These are phyloP conservation scores for Neoniphon sammara DNA, from an alignment of 2,797 vertebrate genomes.

Conservation along the genomic window DNA sequence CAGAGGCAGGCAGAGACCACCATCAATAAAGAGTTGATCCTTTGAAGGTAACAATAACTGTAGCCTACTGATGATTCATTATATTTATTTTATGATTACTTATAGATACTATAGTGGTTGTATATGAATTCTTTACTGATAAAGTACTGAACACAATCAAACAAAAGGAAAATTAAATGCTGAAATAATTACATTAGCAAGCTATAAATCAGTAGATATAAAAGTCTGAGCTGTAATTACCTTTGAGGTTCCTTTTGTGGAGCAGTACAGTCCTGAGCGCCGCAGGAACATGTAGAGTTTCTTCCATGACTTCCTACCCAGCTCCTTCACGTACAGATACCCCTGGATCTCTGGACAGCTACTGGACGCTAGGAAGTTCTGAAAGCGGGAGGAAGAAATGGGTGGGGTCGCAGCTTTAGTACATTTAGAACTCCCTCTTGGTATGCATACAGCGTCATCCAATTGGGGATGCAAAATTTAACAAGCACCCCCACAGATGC, in stretches of 20 bases:
- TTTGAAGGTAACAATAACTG: slow-evolving; percentile 22
- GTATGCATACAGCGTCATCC: neutral
- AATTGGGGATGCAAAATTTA: too few species aligned
- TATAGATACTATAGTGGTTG: neutral
- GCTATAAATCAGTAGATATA: too few species aligned
- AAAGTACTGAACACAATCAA: slow-evolving; percentile 14
- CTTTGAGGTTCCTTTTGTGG: slow-evolving; percentile 98
- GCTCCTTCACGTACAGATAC: slow-evolving; percentile 94
- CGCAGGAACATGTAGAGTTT: slow-evolving; percentile 94
- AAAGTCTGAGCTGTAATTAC: slow-evolving; percentile 69
- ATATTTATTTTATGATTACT: slow-evolving; percentile 19
- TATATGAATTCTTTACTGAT: slow-evolving; percentile 1
- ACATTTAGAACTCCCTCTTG: neutral
- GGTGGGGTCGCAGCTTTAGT: neutral
- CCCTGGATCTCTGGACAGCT: slow-evolving; percentile 98
- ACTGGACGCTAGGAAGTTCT: slow-evolving; percentile 95
- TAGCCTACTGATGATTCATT: slow-evolving; percentile 27
- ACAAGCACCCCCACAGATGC: too few species aligned
- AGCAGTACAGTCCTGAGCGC: slow-evolving; percentile 96
- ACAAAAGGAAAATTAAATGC: neutral
- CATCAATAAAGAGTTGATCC: slow-evolving; percentile 37
- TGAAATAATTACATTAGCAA: neutral
- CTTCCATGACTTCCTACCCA: slow-evolving; percentile 97
- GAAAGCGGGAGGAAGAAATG: slow-evolving; percentile 7
- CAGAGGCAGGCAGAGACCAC: slow-evolving; percentile 6